Conservation (phyloP, 1,140 invertebrate genomes). For the Panagrolaimus sp. region DNA sequence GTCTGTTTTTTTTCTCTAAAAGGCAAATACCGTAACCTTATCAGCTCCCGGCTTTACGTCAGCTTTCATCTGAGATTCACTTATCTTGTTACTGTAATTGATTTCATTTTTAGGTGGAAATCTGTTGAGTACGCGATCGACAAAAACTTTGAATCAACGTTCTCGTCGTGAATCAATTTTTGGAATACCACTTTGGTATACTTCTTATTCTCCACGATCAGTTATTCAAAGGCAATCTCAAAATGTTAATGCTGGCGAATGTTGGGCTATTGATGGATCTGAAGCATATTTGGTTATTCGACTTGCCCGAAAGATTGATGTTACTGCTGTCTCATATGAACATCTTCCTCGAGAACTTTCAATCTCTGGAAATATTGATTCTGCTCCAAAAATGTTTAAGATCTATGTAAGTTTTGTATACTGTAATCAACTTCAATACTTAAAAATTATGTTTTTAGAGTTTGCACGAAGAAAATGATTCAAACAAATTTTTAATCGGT, state of each 20-base stretch:
- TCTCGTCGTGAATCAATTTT: constrained; percentile 76
- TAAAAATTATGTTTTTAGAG: constrained; percentile 66
- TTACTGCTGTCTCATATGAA: constrained; percentile 73
- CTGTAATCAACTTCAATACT: constrained; percentile 7
- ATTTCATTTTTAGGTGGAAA: too few relatives aligned
- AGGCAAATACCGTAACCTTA: too few relatives aligned
- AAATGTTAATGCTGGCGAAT: constrained; percentile 82
- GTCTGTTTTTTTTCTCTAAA: too few relatives aligned
- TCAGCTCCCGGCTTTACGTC: too few relatives aligned
- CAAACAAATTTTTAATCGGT: constrained; percentile 73
- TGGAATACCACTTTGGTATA: constrained; percentile 77
- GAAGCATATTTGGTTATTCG: constrained; percentile 69
- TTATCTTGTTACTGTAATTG: too few relatives aligned
- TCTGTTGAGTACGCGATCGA: too few relatives aligned
- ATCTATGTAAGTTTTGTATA: constrained; percentile 69
- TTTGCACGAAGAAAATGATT: constrained; percentile 73
- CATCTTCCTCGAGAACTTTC: constrained; percentile 62
- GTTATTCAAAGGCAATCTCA: constrained; percentile 75
- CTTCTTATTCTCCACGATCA: constrained; percentile 76
- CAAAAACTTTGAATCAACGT: too few relatives aligned
- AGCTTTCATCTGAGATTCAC: too few relatives aligned
- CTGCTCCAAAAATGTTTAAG: constrained; percentile 83
- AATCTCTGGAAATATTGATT: constrained; percentile 72
- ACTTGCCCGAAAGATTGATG: constrained; percentile 60
- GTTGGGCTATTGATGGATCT: constrained; percentile 91